Evolutionary conservation across 1,140 invertebrate genomes (phyloP), one percentile per base, ranked within the genome.

Genomic region (Aphaenogaster ashmeadi): DNA sequence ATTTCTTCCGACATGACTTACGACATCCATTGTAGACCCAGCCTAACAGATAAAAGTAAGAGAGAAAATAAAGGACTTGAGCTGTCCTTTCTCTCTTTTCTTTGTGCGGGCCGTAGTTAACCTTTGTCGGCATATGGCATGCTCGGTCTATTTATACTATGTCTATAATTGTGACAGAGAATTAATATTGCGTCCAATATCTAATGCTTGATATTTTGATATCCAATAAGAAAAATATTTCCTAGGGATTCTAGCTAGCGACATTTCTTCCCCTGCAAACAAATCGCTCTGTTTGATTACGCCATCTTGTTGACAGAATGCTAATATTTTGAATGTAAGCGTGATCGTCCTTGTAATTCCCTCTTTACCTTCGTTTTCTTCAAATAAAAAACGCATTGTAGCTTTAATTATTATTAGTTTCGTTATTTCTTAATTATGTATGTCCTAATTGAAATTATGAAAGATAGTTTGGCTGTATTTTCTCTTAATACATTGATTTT

Each of bases 281-380:
- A 11, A 6, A 2, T 15, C 3, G 41, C 8, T 0, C n/a, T 69
- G 41, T 21, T 0, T 27, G 11, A 13, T 69, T 47, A 27, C 36
- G 66, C 38, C 66, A 69, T 27, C 66, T 69, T 27, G n/a, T 69
- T n/a, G 64, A 69, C 2, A 41, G n/a, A 47, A 66, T 41, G 41
- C 8, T 8, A 66, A 66, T n/a, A 5, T 62, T 62, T 62, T 62
- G 27, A 62, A 36, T 33, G 9, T n/a, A 36, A 67, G n/a, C 9
- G 8, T 36, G 2, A 41, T 3, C 41, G 36, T 47, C 27, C 9
- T 69, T 7, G 9, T 27, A 47, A 69, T 69, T 69, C 11, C 41
- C 27, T 47, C 41, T 7, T 69, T 69, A 69, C 6, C 11, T 69
- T 69, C 27, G 33, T 66, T 66, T 66, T 66, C 5, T 18, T 64